phyloP scores from a whole-genome alignment of 1,140 invertebrate genomes.

The Pseudobourletiella spinata region DNA sequence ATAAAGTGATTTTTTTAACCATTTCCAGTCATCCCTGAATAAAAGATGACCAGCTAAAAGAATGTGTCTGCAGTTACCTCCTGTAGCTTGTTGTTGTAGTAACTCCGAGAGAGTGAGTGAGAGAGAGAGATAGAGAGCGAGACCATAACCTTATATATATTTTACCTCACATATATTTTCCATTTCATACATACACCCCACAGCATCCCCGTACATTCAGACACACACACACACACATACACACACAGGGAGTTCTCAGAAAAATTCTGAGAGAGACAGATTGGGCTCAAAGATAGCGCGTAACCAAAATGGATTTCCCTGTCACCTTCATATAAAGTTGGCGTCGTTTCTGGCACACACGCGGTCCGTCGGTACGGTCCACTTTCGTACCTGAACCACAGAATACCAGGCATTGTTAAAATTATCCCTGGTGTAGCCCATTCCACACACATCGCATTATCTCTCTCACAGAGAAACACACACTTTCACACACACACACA shows the following conservation, averaged over 20 bases:
- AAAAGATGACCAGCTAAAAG: neutral
- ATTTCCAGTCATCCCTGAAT: neutral
- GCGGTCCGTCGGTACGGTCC: neutral
- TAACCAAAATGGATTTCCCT: constrained; percentile 12
- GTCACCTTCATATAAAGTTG: constrained; percentile 2
- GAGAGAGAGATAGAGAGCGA: neutral
- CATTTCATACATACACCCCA: too few relatives aligned
- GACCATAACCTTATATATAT: too few relatives aligned
- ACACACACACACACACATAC: too few relatives aligned
- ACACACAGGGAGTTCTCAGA: too few relatives aligned
- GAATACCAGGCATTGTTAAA: constrained; percentile 5
- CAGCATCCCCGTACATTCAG: too few relatives aligned
- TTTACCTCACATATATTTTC: too few relatives aligned
- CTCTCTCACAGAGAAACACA: neutral
- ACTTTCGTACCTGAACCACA: too few relatives aligned
- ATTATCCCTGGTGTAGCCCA: neutral
- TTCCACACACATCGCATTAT: neutral
- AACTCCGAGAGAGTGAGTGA: too few relatives aligned
- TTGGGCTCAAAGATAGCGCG: neutral
- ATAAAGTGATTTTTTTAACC: too few relatives aligned
- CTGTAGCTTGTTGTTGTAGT: constrained; percentile 1
- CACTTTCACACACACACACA: neutral
- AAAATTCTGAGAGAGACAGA: too few relatives aligned
- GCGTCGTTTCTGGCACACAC: neutral
- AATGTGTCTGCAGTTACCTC: neutral